phyloP scores from a whole-genome alignment of 2,113 vertebrate genomes.

The Corythoichthys intestinalis region DNA sequence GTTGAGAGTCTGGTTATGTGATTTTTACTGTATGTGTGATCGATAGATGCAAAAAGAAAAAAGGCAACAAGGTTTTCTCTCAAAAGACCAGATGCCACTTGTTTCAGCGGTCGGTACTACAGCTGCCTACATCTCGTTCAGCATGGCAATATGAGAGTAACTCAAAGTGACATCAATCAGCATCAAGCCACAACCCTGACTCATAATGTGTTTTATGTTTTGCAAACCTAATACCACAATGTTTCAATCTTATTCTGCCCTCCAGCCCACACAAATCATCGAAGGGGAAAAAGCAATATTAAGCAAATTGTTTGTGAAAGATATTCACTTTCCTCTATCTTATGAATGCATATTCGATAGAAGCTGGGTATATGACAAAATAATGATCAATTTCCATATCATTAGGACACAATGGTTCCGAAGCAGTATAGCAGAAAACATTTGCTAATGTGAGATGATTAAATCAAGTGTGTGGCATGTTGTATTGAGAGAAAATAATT shows the following conservation, averaged over 20 bases:
- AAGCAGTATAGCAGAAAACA: constrained; percentile 64
- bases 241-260: constrained; percentile 35
- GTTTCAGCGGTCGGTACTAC: neutral
- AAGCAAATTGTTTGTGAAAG: constrained; percentile 64
- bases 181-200: constrained; percentile 7
- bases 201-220: constrained; percentile 20
- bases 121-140: neutral
- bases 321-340: constrained; percentile 55
- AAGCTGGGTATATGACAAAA: constrained; percentile 58
- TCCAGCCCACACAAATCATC: constrained; percentile 28
- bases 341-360: constrained; percentile 60
- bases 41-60: no score
- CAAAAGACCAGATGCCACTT: neutral
- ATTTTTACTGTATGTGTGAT: no score
- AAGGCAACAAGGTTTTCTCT: no score
- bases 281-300: constrained; percentile 41
- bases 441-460: constrained; percentile 61
- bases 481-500: constrained; percentile 58
- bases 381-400: constrained; percentile 76
- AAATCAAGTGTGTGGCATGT: constrained; percentile 42
- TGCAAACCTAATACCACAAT: constrained; percentile 26
- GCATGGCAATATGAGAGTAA: constrained; percentile 6
- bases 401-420: constrained; percentile 61
- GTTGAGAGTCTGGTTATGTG: no score
- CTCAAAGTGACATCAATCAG: constrained; percentile 25